A percentile compares a stretch with the other conserved stretches of the same genome.
These are phyloP conservation scores for Gymnogyps californianus DNA, from an alignment of 2,113 vertebrate genomes.

Conservation along the genomic window DNA sequence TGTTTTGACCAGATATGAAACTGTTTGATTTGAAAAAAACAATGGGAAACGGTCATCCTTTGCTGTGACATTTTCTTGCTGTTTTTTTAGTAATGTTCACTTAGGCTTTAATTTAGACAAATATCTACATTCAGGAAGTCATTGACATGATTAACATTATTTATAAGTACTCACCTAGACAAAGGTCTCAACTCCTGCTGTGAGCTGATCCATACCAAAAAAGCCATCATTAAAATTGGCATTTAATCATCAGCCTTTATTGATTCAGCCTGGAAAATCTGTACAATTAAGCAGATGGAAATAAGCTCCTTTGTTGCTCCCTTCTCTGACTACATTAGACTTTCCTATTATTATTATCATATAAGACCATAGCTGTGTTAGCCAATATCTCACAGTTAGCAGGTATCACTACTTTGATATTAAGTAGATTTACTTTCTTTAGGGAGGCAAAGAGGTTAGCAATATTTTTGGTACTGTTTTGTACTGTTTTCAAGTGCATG, in stretches of 20 bases:
- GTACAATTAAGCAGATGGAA: not conserved
- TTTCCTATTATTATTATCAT: not conserved
- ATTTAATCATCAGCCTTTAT: not conserved
- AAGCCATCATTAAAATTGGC: fast-evolving
- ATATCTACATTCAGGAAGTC: not conserved
- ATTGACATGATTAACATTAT: not conserved
- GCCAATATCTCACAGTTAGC: not conserved
- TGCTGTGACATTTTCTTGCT: not conserved
- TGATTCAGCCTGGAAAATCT: not conserved
- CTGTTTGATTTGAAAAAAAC: not conserved
- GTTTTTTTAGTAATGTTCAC: not conserved
- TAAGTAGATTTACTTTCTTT: not conserved
- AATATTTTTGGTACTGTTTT: not conserved
- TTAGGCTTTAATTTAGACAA: not conserved
- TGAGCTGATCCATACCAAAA: not conserved
- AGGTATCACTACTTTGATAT: not conserved
- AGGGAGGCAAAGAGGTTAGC: not conserved
- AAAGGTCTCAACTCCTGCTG: not conserved
- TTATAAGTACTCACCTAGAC: not conserved
- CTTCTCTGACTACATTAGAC: not conserved
- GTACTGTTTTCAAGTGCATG: not conserved
- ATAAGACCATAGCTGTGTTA: not conserved
- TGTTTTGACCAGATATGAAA: not conserved
- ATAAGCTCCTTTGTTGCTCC: not conserved
- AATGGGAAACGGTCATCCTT: not conserved